Base-by-base conservation (phyloP, 1,140 invertebrate species). In the Adoxophyes honmai region DNA sequence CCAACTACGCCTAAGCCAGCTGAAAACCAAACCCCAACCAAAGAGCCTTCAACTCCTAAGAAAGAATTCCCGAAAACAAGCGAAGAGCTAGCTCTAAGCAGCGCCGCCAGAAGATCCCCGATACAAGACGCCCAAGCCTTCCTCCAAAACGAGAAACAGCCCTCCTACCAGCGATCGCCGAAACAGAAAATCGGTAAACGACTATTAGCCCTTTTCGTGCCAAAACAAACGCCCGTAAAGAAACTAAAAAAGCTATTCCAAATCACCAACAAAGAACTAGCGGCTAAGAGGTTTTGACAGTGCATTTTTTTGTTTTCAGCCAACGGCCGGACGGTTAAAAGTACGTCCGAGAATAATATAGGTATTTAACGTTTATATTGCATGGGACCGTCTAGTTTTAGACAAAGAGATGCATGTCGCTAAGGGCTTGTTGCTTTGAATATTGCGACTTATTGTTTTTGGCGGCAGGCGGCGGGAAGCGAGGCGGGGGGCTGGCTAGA, bases 101-200 rank as follows among this genome's bases (percentile, higher is more conserved):
- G 4, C 14, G 15, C 10, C 14, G 21, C 28, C 1, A 18, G 7
- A 48, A 4, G n/a, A 9, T 55, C 56, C 3, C 34, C 56, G 1
- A 52, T 58, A 38, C n/a, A 33, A 8, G 57, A 64, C 16, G 42
- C 62, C 4, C 21, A 57, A 53, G 42, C 37, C 4, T 48, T 64
- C n/a, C 10, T 64, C 1, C 39, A 56, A 18, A 52, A n/a, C 9
- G 53, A 64, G 48, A 57, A 36, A 9, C 8, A 52, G 21, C 28
- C 13, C 1, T 42, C 9, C 42, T 37, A 48, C 53, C 10, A 39
- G 54, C 18, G 21, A 14, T 55, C 52, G 28, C 53, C 53, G n/a
- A 59, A 65, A 34, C 63, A 59, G 34, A 73, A 65, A 70, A 67
- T 70, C n/a, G 70, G 70, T 73, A 73, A 35, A 61, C 69, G 62